Conservation (phyloP, 1,140 invertebrate species). For the Homarus americanus region DNA sequence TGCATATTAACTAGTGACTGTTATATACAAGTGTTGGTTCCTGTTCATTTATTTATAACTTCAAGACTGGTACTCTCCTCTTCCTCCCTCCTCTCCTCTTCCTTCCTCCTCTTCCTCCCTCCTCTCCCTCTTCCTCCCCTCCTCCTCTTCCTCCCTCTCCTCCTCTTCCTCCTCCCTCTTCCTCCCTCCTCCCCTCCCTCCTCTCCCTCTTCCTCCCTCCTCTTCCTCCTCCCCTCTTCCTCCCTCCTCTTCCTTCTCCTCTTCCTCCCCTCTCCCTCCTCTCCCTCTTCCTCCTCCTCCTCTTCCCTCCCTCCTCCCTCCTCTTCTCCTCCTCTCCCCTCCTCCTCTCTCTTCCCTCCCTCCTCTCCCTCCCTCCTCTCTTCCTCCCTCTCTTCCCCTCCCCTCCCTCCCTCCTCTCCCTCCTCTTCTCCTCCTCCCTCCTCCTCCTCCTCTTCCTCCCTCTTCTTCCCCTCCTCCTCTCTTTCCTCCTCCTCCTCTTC, state of each 20-base stretch:
- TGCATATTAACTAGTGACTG: too few relatives aligned
- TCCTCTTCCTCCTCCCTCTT: neutral
- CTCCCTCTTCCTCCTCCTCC: neutral
- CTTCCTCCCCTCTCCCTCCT: neutral
- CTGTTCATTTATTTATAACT: too few relatives aligned
- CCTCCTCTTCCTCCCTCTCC: neutral
- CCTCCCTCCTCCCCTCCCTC: neutral
- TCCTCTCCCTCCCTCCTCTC: too few relatives aligned
- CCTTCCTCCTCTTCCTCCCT: neutral
- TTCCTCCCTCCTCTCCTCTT: neutral
- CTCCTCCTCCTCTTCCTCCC: too few relatives aligned
- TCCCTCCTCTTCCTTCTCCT: too few relatives aligned
- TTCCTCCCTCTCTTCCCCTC: neutral
- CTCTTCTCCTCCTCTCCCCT: too few relatives aligned
- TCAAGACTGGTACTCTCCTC: too few relatives aligned
- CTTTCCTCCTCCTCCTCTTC: too few relatives aligned
- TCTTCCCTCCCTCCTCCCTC: neutral
- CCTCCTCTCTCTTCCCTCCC: too few relatives aligned
- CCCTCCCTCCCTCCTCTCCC: neutral
- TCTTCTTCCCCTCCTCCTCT: too few relatives aligned
- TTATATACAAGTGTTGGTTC: too few relatives aligned
- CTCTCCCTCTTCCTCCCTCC: neutral
- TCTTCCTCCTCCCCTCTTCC: neutral
- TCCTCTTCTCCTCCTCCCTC: neutral
- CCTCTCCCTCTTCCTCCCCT: neutral